phyloP scores from a whole-genome alignment of 2,113 vertebrate species.

The Sula dactylatra region DNA sequence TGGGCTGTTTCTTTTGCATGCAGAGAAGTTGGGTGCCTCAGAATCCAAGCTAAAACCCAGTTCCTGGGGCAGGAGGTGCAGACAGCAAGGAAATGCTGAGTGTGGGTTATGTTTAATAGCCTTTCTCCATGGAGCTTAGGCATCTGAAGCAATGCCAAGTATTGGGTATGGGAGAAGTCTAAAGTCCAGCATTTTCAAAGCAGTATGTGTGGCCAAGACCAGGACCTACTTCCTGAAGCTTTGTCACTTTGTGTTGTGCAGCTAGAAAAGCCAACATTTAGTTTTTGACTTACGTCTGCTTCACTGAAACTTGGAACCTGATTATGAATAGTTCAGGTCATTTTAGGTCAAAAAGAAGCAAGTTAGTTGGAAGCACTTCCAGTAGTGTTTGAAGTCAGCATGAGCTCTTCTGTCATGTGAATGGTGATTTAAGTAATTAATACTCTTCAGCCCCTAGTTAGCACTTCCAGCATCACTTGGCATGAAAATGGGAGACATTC shows the following conservation, averaged over 20 bases:
- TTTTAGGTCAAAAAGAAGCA: not conserved
- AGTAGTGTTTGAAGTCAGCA: not conserved
- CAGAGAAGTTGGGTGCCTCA: not conserved
- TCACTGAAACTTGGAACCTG: not conserved
- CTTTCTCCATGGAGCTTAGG: not conserved
- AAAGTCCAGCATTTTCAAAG: not conserved
- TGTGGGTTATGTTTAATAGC: not conserved
- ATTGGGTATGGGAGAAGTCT: not conserved
- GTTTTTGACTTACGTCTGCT: not conserved
- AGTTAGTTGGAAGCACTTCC: not conserved
- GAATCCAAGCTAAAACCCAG: not conserved
- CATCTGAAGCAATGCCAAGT: not conserved
- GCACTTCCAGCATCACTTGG: not conserved
- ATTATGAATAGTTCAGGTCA: not conserved
- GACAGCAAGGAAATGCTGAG: accelerated
- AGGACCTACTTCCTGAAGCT: not conserved
- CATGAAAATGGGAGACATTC: not conserved
- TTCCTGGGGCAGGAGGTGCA: not conserved
- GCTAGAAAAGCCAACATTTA: not conserved
- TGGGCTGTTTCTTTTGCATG: not conserved
- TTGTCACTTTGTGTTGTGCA: not conserved
- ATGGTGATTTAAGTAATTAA: not conserved
- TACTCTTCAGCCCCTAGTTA: not conserved
- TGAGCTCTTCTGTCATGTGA: not conserved
- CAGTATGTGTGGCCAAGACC: not conserved